Percentiles rank a stretch among this genome's conserved stretches.
Conservation (phyloP, 2,113 vertebrate genomes). For the Toxotes chatareus region DNA sequence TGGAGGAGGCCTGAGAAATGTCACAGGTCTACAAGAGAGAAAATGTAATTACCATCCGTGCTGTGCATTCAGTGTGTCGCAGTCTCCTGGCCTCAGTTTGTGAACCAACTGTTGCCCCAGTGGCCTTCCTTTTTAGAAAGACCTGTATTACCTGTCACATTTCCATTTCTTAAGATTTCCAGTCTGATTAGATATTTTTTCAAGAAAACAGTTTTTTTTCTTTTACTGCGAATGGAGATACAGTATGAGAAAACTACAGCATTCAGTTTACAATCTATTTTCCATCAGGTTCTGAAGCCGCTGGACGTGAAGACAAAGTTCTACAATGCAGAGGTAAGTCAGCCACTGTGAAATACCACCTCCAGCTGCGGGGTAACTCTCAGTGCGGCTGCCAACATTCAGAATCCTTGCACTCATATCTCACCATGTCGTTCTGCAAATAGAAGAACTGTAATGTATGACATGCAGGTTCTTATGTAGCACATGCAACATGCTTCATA, state of each 20-base stretch:
- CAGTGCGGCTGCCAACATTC: neutral
- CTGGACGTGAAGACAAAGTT: slow-evolving; percentile 99
- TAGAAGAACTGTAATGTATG: slow-evolving; percentile 24
- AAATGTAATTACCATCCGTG: slow-evolving; percentile 48
- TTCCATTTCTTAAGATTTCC: neutral
- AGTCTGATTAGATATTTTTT: neutral
- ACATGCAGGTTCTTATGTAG: slow-evolving; percentile 35
- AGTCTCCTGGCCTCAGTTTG: slow-evolving; percentile 7
- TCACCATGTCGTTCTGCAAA: slow-evolving; percentile 11
- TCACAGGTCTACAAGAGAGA: slow-evolving; percentile 59
- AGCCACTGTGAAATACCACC: neutral
- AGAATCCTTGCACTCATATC: neutral
- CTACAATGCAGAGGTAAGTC: slow-evolving; percentile 97
- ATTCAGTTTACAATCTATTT: slow-evolving; percentile 85
- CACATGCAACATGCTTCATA: slow-evolving; percentile 24
- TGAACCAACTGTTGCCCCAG: neutral
- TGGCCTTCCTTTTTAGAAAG: neutral
- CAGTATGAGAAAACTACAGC: slow-evolving; percentile 67
- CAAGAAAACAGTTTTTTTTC: neutral
- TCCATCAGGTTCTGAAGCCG: slow-evolving; percentile 96
- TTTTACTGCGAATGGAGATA: slow-evolving; percentile 39
- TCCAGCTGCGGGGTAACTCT: neutral
- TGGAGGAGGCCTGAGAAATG: slow-evolving; percentile 69
- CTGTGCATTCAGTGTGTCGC: neutral
- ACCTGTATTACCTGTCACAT: neutral